Evolutionary conservation across 2,797 vertebrate genomes (phyloP), one percentile per base, ranked within the genome.

Genomic region (Sternotherus odoratus): DNA sequence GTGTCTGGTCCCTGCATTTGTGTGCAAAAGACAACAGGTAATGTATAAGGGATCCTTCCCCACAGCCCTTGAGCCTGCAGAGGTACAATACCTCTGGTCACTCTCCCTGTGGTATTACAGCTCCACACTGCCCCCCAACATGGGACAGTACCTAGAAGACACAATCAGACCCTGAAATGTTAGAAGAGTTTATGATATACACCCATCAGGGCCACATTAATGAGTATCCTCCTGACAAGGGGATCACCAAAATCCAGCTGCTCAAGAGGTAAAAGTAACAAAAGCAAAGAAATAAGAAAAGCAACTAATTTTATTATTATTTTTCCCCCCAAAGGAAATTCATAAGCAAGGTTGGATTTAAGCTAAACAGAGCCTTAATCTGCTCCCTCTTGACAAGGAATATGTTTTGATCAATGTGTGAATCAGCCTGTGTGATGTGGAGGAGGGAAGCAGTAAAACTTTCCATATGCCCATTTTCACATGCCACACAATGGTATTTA

Each of bases 261-360:
- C 51, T 72, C 80, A 50, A 26, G 84, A 84, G 77, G 72, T 72
- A 90, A 96, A 94, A 89, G 26, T 83, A 84, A n/a, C 80, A 83
- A 82, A 93, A 92, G 46, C 75, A 85, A 94, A 90, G 72, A 92
- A 85, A 83, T 49, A 51, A 6, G 43, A 60, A 82, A 30, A n/a
- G 82, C 54, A 91, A 86, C 13, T 80, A 63, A 84, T 85, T 88
- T 88, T 24, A 93, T 83, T 91, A 87, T 74, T 74, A 46, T 43
- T 74, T 46, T 26, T 74, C 26, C 46, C 39, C 43, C 13, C 13
- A 43, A 74, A 74, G 72, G 13, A 82, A n/a, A 53, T 85, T 93
- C 69, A 83, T 12, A 93, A 81, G 50, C 77, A 87, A 79, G 69
- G 82, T 82, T 6, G 83, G 24, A 51, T 90, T 95, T 92, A 96